Evolutionary conservation across 2,888 invertebrate genomes (phyloP), one percentile per base, ranked within the genome.

Genomic region (Rhodophaea formosa): DNA sequence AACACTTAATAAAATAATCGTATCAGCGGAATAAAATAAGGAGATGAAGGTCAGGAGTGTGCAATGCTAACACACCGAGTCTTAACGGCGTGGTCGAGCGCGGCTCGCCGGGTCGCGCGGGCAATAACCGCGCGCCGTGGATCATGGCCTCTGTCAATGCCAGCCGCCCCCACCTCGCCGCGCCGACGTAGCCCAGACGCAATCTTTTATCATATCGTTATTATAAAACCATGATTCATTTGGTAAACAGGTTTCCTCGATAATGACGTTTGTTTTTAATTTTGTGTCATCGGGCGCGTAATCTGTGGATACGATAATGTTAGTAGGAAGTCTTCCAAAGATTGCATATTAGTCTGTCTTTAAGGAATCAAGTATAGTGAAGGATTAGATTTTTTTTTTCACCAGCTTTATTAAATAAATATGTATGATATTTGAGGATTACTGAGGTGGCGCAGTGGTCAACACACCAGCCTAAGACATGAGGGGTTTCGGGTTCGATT

Each of bases 141-240:
- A 80, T 84, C 85, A 83, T 79, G 88, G 88, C 88, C 88, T 86
- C 86, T 82, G 82, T 84, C 88, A 86, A 86, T 88, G 87, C 84
- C 88, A 85, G 75, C 71, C 69, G 67, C 64, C 66, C 62, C 57
- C 59, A 59, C 65, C 58, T 66, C 60, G 66, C 60, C 56, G 57
- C 61, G 58, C 56, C 61, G 61, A 61, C 62, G 55, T 39, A 58
- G 51, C 59, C 56, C 63, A 67, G 75, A 75, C 72, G 71, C 67
- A 69, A 77, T 75, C 72, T 71, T 75, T 77, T 79, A 79, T 75
- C 78, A 70, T 62, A 43, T 67, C 61, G 62, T 64, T 60, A 54
- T 62, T 63, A 61, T 68, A 61, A 63, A 58, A 62, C 60, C 68
- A 70, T 82, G 78, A 82, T 72, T 78, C 78, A 78, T 71, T 60